Percentiles rank a stretch among this genome's conserved stretches.
Conservation (phyloP, 2,888 invertebrate genomes). For the Eilema caniola region DNA sequence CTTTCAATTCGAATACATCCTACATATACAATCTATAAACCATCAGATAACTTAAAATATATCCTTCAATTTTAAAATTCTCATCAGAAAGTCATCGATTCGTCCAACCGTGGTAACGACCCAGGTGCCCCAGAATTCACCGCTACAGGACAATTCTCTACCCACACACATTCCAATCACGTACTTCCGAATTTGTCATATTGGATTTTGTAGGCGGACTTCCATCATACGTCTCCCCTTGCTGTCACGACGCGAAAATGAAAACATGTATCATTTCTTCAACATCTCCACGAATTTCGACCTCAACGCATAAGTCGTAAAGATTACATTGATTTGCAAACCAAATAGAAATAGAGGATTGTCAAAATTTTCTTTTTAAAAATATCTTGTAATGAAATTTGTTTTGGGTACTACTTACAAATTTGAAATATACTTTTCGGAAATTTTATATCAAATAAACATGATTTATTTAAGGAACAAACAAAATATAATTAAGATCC, state of each 20-base stretch:
- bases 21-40: slow-evolving; percentile 18
- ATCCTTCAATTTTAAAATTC: slow-evolving; percentile 51
- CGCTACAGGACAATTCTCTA: slow-evolving; percentile 65
- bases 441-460: slow-evolving; percentile 43
- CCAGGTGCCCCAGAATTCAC: slow-evolving; percentile 65
- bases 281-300: slow-evolving; percentile 48
- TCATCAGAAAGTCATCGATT: slow-evolving; percentile 67
- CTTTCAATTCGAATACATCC: not conserved
- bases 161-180: slow-evolving; percentile 83
- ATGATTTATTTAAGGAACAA: slow-evolving; percentile 28
- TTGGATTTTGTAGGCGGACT: slow-evolving; percentile 82
- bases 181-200: slow-evolving; percentile 86
- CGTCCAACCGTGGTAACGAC: slow-evolving; percentile 58
- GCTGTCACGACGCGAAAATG: slow-evolving; percentile 83
- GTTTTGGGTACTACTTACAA: slow-evolving; percentile 58
- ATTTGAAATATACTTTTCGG: slow-evolving; percentile 44
- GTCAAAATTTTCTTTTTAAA: slow-evolving; percentile 54
- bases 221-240: slow-evolving; percentile 80
- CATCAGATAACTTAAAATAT: slow-evolving; percentile 44
- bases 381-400: slow-evolving; percentile 63
- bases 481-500: not conserved
- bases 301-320: slow-evolving; percentile 52
- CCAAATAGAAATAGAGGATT: slow-evolving; percentile 51
- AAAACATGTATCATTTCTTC: slow-evolving; percentile 80
- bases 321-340: slow-evolving; percentile 44